A percentile compares a stretch with the other conserved stretches of the same genome.
These are phyloP conservation scores for Trachelus iudaicus DNA, from an alignment of 2,888 invertebrate species.

Conservation along the genomic window DNA sequence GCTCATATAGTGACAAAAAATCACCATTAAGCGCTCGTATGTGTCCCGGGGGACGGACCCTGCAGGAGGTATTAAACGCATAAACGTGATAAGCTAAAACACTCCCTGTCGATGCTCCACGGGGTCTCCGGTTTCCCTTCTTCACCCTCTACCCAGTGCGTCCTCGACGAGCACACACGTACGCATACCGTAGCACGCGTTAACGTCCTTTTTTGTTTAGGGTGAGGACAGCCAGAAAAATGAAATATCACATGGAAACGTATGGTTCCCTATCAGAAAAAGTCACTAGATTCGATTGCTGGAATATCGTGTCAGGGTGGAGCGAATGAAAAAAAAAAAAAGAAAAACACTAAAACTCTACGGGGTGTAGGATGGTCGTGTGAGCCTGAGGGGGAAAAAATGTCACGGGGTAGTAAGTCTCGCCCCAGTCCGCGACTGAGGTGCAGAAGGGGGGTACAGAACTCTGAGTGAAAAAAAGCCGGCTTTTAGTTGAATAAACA, in stretches of 20 bases:
- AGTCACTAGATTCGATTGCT: not conserved
- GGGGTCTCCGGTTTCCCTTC: constrained; percentile 25
- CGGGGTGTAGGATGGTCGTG: not conserved
- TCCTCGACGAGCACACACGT: not conserved
- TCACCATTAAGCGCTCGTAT: constrained; percentile 59
- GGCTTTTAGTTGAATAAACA: constrained; percentile 57
- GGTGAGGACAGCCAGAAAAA: constrained; percentile 26
- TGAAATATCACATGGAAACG: constrained; percentile 39
- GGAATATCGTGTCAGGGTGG: not conserved
- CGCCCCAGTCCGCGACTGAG: not conserved
- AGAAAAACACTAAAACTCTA: not conserved
- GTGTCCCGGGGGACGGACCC: constrained; percentile 51
- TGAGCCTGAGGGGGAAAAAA: not conserved
- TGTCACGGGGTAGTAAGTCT: not conserved
- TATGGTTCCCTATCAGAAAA: not conserved
- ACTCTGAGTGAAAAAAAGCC: constrained; percentile 12
- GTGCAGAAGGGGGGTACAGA: not conserved
- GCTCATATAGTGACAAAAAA: constrained; percentile 50
- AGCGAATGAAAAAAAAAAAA: not conserved
- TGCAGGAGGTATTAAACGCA: constrained; percentile 49
- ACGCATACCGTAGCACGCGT: too few species aligned
- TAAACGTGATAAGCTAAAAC: constrained; percentile 63
- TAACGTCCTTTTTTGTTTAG: constrained; percentile 15
- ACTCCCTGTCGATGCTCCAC: constrained; percentile 39
- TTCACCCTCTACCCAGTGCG: not conserved